These are phyloP conservation scores for Poecilia picta DNA, from an alignment of 2,797 vertebrate species.

Conservation along the genomic window DNA sequence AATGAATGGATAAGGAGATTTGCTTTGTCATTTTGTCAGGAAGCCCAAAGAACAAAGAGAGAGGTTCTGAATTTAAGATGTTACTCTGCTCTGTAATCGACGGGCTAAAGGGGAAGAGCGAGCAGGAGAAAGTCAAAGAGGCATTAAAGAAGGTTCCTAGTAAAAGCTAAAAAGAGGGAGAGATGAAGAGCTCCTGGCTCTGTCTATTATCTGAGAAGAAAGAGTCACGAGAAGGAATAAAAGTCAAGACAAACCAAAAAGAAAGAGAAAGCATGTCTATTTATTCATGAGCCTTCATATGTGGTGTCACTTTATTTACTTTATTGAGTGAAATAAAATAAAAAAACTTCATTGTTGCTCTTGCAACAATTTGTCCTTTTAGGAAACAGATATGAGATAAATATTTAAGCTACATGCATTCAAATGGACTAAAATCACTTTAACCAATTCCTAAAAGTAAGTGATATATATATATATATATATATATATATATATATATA, in stretches of 20 bases:
- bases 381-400: neutral
- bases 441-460: neutral
- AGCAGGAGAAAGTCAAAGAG: constrained; percentile 32
- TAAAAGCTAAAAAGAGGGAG: constrained; percentile 25
- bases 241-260: constrained; percentile 18
- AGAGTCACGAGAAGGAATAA: constrained; percentile 15
- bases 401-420: constrained; percentile 14
- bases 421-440: constrained; percentile 1
- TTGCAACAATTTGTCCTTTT: neutral
- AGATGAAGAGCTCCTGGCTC: constrained; percentile 31
- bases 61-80: constrained; percentile 61
- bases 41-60: constrained; percentile 51
- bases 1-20: constrained; percentile 66
- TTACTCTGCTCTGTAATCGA: constrained; percentile 49
- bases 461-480: too few species aligned
- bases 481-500: too few species aligned
- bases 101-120: constrained; percentile 30
- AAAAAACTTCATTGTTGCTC: neutral
- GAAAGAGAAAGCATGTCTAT: constrained; percentile 8
- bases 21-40: constrained; percentile 66
- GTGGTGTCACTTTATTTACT: constrained; percentile 20
- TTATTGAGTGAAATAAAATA: neutral
- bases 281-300: constrained; percentile 28
- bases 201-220: constrained; percentile 41
- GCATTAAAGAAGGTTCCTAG: constrained; percentile 44